These are phyloP conservation scores for Oxyscelio sp. DNA, from an alignment of 2,888 invertebrate species.

Conservation along the genomic window DNA sequence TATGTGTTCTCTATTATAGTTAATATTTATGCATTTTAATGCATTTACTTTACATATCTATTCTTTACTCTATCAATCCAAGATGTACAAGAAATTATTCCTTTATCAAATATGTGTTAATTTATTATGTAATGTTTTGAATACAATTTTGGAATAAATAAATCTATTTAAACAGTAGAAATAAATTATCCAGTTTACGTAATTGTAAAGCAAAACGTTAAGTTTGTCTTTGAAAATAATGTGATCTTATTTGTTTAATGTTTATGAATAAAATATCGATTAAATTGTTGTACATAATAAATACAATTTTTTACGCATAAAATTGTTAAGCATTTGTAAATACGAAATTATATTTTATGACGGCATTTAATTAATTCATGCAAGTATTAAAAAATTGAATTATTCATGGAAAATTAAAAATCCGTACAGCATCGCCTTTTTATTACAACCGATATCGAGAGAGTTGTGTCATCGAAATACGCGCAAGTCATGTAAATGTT, in stretches of 20 bases:
- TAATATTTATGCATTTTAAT: too few species aligned
- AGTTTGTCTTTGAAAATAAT: background rate
- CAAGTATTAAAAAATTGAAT: too few species aligned
- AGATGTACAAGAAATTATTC: background rate
- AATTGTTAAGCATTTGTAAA: background rate
- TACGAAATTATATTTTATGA: background rate
- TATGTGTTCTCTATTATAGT: too few species aligned
- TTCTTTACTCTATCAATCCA: background rate
- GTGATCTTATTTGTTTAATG: too few species aligned
- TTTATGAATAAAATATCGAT: background rate
- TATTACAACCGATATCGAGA: background rate
- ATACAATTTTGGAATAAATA: background rate
- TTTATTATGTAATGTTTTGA: background rate
- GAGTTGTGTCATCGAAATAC: background rate
- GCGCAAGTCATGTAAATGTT: slow-evolving; percentile 21
- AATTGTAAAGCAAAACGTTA: background rate
- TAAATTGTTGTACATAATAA: background rate
- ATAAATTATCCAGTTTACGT: background rate
- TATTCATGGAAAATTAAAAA: slow-evolving; percentile 23
- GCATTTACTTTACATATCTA: background rate
- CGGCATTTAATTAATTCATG: background rate
- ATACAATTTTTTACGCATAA: background rate
- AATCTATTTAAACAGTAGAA: background rate
- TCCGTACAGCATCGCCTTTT: background rate
- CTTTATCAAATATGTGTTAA: background rate